Evolutionary conservation across 2,797 vertebrate species (phyloP).

Genomic region (Hozukius guyotensis): DNA sequence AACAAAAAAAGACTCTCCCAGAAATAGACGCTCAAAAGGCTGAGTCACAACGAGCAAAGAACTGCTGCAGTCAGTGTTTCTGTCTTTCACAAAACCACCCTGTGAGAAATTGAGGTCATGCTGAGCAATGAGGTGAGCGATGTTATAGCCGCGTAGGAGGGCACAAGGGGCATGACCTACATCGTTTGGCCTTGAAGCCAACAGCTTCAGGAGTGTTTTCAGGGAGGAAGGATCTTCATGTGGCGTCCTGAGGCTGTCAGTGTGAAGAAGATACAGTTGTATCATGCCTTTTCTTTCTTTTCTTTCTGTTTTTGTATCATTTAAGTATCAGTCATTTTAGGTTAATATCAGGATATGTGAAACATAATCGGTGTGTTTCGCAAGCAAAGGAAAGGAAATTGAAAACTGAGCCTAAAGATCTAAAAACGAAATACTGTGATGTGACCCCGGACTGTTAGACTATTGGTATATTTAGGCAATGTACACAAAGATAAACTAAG

Average conservation of each 20-base stretch:
- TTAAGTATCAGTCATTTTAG: background rate
- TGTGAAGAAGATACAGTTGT: background rate
- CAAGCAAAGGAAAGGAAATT: background rate
- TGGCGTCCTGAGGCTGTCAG: background rate
- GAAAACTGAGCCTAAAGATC: background rate
- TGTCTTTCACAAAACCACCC: background rate
- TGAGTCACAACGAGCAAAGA: slow-evolving; percentile 1
- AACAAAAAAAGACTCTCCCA: background rate
- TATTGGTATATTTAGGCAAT: background rate
- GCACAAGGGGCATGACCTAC: slow-evolving; percentile 7
- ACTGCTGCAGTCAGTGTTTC: background rate
- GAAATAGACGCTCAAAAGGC: slow-evolving; percentile 5
- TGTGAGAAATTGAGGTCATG: slow-evolving; percentile 33
- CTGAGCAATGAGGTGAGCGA: slow-evolving; percentile 19
- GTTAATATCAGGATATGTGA: background rate
- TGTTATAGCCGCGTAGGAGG: background rate
- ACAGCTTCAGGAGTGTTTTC: background rate
- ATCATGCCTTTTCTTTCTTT: background rate
- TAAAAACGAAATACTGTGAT: background rate
- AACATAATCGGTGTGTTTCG: background rate
- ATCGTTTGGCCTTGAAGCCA: background rate
- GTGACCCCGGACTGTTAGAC: background rate
- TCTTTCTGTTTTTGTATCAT: background rate
- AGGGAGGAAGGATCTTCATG: background rate
- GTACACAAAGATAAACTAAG: background rate